Conservation (phyloP, 2,888 invertebrate species). For the Callinectes sapidus region DNA sequence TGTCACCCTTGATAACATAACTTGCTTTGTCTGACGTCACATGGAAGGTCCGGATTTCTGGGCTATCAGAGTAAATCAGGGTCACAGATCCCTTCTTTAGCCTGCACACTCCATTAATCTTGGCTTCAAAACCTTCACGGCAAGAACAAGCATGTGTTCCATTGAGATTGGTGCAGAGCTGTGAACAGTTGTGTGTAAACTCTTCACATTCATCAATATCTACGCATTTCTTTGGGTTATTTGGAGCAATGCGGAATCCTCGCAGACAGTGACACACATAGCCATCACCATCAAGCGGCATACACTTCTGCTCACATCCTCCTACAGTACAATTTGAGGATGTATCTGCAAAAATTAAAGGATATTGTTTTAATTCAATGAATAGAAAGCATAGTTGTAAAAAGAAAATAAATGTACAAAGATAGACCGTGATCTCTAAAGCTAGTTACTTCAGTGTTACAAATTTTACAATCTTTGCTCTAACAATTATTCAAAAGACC, state of each 20-base stretch:
- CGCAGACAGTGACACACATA: slow-evolving; percentile 93
- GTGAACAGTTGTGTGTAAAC: slow-evolving; percentile 92
- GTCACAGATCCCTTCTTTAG: slow-evolving; percentile 79
- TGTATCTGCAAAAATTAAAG: slow-evolving; percentile 54
- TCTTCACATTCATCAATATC: slow-evolving; percentile 93
- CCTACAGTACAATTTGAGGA: slow-evolving; percentile 78
- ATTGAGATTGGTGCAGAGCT: slow-evolving; percentile 92
- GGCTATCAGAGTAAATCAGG: slow-evolving; percentile 86
- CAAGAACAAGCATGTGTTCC: slow-evolving; percentile 93
- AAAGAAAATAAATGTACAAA: neutral
- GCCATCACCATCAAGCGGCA: slow-evolving; percentile 87
- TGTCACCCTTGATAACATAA: slow-evolving; percentile 88
- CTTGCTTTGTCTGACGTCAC: slow-evolving; percentile 81
- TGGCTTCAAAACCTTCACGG: slow-evolving; percentile 85
- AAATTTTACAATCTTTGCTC: neutral
- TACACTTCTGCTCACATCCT: slow-evolving; percentile 94
- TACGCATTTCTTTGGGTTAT: slow-evolving; percentile 88
- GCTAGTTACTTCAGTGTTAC: neutral
- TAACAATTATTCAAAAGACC: neutral
- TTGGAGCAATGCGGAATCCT: slow-evolving; percentile 88
- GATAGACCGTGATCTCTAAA: neutral
- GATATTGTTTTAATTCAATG: neutral
- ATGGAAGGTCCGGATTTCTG: slow-evolving; percentile 87
- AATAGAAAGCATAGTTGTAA: neutral
- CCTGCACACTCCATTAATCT: slow-evolving; percentile 88